Percentiles rank a stretch among this genome's conserved stretches.
Evolutionary conservation across 1,140 invertebrate genomes (phyloP).

Genomic region (Octopus bimaculoides): DNA sequence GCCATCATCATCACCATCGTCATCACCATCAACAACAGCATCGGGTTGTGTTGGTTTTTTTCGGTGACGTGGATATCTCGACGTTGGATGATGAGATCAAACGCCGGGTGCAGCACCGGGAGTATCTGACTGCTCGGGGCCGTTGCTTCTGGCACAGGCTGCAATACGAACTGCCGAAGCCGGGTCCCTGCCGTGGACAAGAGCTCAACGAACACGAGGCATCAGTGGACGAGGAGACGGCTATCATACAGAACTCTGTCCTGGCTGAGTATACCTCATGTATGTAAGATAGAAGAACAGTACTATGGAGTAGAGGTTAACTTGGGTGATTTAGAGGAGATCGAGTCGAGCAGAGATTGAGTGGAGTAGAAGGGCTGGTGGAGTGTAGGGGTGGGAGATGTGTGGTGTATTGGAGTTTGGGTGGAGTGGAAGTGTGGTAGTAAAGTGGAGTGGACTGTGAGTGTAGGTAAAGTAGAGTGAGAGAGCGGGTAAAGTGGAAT

Average conservation of each 20-base stretch:
- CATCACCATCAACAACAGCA: background rate
- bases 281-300: background rate
- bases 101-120: background rate
- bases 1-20: no score
- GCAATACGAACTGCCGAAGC: slow-evolving; percentile 1
- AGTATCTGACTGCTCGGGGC: background rate
- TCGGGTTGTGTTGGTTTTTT: background rate
- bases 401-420: no score
- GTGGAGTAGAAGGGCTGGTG: no score
- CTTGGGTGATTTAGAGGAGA: no score
- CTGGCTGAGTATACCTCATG: background rate
- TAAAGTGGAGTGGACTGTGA: no score
- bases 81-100: slow-evolving; percentile 6
- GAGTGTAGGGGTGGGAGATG: no score
- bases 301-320: no score
- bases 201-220: background rate
- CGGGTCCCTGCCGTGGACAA: background rate
- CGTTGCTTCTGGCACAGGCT: slow-evolving; percentile 10
- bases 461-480: no score
- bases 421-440: no score
- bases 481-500: no score
- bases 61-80: slow-evolving; percentile 2
- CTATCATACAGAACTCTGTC: background rate
- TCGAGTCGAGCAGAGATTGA: no score
- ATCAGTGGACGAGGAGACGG: background rate